Evolutionary conservation across 1,140 invertebrate genomes (phyloP).

Genomic region (Platyscapa corneri): DNA sequence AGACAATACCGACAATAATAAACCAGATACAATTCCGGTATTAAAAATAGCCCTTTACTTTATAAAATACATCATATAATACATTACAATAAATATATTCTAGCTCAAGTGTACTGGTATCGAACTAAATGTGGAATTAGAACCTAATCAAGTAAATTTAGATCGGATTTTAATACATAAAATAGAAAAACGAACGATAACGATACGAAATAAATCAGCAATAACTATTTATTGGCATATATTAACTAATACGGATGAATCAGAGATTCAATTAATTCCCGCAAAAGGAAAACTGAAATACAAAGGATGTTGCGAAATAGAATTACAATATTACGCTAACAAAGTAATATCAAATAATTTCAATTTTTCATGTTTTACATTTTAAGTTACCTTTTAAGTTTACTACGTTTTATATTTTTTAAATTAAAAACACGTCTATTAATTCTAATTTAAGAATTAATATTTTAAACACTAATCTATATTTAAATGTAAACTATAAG

Average conservation of each 20-base stretch:
- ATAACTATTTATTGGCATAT: slow-evolving; percentile 59
- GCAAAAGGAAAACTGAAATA: slow-evolving; percentile 49
- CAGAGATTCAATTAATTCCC: slow-evolving; percentile 55
- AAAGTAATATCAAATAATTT: slow-evolving; percentile 49
- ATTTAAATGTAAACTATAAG: no score
- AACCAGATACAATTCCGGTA: slow-evolving; percentile 58
- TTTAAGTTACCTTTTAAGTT: no score
- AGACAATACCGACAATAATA: slow-evolving; percentile 57
- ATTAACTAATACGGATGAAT: slow-evolving; percentile 32
- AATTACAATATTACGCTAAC: slow-evolving; percentile 57
- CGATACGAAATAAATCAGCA: slow-evolving; percentile 56
- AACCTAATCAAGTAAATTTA: slow-evolving; percentile 59
- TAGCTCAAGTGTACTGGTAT: slow-evolving; percentile 57
- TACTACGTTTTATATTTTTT: no score
- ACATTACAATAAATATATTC: slow-evolving; percentile 27
- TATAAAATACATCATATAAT: not conserved
- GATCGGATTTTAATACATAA: slow-evolving; percentile 57
- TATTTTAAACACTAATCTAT: no score
- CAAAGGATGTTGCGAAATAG: slow-evolving; percentile 47
- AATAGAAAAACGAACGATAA: slow-evolving; percentile 52
- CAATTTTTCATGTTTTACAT: no score
- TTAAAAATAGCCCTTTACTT: slow-evolving; percentile 8
- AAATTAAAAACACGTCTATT: no score
- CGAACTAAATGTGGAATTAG: slow-evolving; percentile 60
- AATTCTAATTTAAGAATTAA: slow-evolving; percentile 1